Base-by-base conservation (phyloP, 2,888 invertebrate genomes). In the Drymonia ruficornis region DNA sequence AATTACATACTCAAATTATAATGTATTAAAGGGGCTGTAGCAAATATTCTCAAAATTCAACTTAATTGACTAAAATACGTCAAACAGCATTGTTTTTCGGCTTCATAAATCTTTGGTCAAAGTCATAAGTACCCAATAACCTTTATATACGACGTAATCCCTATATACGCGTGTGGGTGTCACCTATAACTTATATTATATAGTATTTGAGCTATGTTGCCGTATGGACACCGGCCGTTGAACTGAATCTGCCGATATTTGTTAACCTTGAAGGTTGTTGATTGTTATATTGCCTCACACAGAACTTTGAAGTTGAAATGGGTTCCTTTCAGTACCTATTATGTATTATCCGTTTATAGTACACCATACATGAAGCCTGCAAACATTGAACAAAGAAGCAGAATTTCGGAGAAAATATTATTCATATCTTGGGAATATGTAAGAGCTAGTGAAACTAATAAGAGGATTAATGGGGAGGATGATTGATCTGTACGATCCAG, bases 271-370 rank as follows among this genome's bases (percentile, higher is more conserved):
- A 50, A 52, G 58, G 46, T 65, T 73, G 72, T 60, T 57, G 50
- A 48, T 52, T 50, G 38, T 52, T 52, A 31, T 57, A 53, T 70
- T 67, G 59, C 56, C 54, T 59, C 56, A 63, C 55, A 58, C 59
- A 50, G 52, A 56, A 55, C 53, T 64, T 51, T 50, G 7, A 23
- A 48, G 15, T 53, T 40, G 49, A 53, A 61, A 70, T 49, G 70
- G 67, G 48, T 71, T 69, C 67, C 44, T 63, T 55, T 58, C 55
- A 60, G 51, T 66, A 55, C 63, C 63, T 72, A 66, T 76, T 74
- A 74, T 68, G 70, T 71, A 66, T 74, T 71, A 71, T 70, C 62
- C 65, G 58, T 47, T 61, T 64, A 59, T 52, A 57, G 55, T 51
- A 52, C 34, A 61, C 51, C 18, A 28, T 47, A 64, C 63, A 66